Conservation (phyloP, 2,888 invertebrate genomes). For the Troides helena region DNA sequence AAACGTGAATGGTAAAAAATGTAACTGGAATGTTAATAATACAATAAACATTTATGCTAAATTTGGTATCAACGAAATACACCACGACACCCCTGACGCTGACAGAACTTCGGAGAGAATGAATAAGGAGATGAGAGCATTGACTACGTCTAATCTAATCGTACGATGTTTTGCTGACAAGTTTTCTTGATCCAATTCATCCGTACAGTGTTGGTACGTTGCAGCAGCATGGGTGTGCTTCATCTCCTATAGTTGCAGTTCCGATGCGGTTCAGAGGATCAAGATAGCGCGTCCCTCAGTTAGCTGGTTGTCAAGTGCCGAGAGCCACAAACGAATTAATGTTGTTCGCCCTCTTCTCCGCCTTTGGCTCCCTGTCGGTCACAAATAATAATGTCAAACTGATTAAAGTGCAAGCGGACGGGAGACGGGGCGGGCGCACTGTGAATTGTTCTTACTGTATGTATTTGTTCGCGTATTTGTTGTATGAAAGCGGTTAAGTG, state of each 20-base stretch:
- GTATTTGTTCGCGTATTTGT: slow-evolving; percentile 15
- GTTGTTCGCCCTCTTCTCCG: slow-evolving; percentile 93
- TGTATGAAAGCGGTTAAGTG: slow-evolving; percentile 23
- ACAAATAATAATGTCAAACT: slow-evolving; percentile 30
- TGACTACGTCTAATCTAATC: slow-evolving; percentile 36
- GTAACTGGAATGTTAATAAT: slow-evolving; percentile 78
- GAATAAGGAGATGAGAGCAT: slow-evolving; percentile 56
- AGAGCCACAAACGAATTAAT: slow-evolving; percentile 89
- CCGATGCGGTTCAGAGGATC: slow-evolving; percentile 69
- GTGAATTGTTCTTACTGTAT: slow-evolving; percentile 23
- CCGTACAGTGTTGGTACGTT: slow-evolving; percentile 46
- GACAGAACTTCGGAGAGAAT: slow-evolving; percentile 50
- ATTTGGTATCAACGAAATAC: slow-evolving; percentile 74
- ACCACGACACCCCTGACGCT: slow-evolving; percentile 60
- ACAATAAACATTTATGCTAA: slow-evolving; percentile 65
- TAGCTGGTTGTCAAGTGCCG: slow-evolving; percentile 85
- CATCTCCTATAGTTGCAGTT: slow-evolving; percentile 51
- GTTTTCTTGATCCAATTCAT: slow-evolving; percentile 58
- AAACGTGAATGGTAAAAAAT: slow-evolving; percentile 69
- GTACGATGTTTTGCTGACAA: slow-evolving; percentile 42
- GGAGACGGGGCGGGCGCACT: background rate
- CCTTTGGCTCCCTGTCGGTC: slow-evolving; percentile 86
- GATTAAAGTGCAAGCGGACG: background rate
- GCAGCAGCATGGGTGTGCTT: slow-evolving; percentile 46
- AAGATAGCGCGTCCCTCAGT: slow-evolving; percentile 75